Evolutionary conservation across 2,113 vertebrate species (phyloP), one percentile per base, ranked within the genome.

Genomic region (Phyllopteryx taeniolatus): DNA sequence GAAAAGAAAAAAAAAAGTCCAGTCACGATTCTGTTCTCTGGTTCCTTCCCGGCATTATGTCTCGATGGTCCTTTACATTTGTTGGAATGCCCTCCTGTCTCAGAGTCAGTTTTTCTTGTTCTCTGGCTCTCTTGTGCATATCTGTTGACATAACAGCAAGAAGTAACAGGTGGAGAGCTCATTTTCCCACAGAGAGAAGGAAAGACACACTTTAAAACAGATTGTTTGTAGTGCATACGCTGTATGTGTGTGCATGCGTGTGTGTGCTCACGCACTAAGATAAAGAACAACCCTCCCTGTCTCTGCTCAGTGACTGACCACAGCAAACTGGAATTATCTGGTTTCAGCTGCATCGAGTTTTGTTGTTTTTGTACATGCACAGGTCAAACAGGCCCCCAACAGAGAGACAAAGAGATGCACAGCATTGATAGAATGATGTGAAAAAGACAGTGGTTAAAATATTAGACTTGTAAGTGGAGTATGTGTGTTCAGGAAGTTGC

Each of bases 241-340:
- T 56, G 42, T 62, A 70, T 56, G 14, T 61, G 66, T 71, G 17
- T 71, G 39, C 59, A 54, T 63, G 53, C 46, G 42, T 79, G 70
- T 60, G 56, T 66, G 74, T 71, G 70, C 68, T 43, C 64, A 71
- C 59, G 51, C 43, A 47, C 67, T 74, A 64, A 68, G 73, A 80
- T 85, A 49, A 80, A 70, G 74, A 72, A 13, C 39, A 77, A 78
- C 73, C 78, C 42, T 17, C 42, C 67, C 64, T 71, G 47, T 67
- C n/a, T 77, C 53, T 77, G 66, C 74, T 78, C 69, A 47, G 64
- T 54, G 78, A 67, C 70, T 59, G 47, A 70, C 79, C 76, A 79
- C 79, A 82, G 78, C 76, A 70, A 88, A 91, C 89, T 82, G 84
- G 89, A 89, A 86, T 77, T 76, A 85, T 87, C 89, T 87, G 85